Evolutionary conservation across 1,140 invertebrate genomes (phyloP).

Genomic region (Drosophila santomea): DNA sequence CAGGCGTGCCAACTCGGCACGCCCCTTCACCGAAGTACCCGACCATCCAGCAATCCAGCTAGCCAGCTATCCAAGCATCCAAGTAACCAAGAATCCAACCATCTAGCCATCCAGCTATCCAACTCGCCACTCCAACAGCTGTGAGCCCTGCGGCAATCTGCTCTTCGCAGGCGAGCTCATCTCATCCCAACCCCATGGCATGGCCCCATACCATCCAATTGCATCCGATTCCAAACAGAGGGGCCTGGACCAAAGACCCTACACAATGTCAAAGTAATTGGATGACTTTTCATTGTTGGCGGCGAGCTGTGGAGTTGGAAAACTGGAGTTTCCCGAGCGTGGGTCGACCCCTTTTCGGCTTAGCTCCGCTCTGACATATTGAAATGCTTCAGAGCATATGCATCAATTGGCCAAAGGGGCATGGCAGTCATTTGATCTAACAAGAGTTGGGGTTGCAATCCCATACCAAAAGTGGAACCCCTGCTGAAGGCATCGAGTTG

Average conservation of each 20-base stretch:
- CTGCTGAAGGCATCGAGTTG: conserved; percentile 1
- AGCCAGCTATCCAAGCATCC: conserved; percentile 23
- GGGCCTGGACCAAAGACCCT: conserved; percentile 18
- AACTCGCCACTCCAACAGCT: conserved; percentile 56
- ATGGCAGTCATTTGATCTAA: conserved; percentile 21
- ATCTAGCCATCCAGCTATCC: conserved; percentile 20
- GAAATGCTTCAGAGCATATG: conserved; percentile 69
- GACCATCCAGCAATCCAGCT: conserved; percentile 15
- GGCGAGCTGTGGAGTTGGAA: background rate
- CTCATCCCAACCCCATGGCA: conserved; percentile 18
- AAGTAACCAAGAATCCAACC: background rate
- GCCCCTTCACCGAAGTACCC: conserved; percentile 38
- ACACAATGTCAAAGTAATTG: conserved; percentile 80
- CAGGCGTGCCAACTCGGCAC: conserved; percentile 57
- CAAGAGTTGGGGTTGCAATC: background rate
- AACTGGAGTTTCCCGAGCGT: conserved; percentile 1
- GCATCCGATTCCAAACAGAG: conserved; percentile 12
- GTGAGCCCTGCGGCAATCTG: conserved; percentile 38
- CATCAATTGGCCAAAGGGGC: conserved; percentile 55
- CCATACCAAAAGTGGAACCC: background rate
- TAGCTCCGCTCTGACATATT: conserved; percentile 49
- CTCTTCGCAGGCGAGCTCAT: conserved; percentile 32
- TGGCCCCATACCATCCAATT: background rate
- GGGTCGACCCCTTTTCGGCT: conserved; percentile 19
- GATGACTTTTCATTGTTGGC: conserved; percentile 69